Conservation (phyloP, 2,888 invertebrate species). For the Monoplex corrugatus region DNA sequence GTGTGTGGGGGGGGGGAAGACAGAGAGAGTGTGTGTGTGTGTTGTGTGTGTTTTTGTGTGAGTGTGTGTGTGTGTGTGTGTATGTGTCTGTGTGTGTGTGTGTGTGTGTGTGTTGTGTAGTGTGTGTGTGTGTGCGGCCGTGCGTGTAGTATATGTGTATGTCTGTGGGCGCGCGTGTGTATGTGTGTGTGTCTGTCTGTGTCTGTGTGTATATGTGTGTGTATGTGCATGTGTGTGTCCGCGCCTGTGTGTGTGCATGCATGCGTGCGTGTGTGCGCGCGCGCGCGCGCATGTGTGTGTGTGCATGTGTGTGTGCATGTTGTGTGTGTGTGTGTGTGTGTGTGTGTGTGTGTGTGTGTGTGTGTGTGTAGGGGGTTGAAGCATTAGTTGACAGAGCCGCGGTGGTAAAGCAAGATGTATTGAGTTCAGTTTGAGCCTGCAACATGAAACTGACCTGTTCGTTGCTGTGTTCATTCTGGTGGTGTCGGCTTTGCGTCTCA, state of each 20-base stretch:
- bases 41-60: neutral
- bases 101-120: neutral
- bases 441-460: too few species aligned
- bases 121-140: neutral
- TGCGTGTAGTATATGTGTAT: neutral
- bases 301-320: neutral
- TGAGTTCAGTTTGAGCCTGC: too few species aligned
- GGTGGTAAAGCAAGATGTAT: too few species aligned
- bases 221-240: neutral
- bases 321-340: neutral
- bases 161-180: neutral
- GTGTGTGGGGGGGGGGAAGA: neutral
- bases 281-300: constrained; percentile 7
- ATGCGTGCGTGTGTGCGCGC: constrained; percentile 1
- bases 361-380: too few species aligned
- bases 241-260: neutral
- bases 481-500: too few species aligned
- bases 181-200: neutral
- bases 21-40: neutral
- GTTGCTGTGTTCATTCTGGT: too few species aligned
- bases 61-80: neutral
- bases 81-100: neutral
- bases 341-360: neutral
- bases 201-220: neutral
- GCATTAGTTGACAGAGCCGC: too few species aligned